Percentiles rank a stretch among this genome's conserved stretches.
phyloP scores from a whole-genome alignment of 1,140 invertebrate genomes.

The Drosophila prosaltans region DNA sequence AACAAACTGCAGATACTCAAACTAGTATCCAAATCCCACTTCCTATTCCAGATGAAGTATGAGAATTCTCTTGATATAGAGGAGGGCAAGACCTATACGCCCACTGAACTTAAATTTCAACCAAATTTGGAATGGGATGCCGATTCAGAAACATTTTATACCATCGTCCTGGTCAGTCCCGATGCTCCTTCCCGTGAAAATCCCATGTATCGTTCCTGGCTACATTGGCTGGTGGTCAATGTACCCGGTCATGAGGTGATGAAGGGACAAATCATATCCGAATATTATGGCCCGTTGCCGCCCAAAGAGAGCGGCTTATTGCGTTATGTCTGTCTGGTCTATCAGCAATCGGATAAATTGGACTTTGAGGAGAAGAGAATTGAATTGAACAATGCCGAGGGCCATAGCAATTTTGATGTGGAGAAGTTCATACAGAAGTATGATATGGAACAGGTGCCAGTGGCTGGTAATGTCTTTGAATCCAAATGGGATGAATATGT shows the following conservation, averaged over 20 bases:
- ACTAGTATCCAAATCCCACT: not conserved
- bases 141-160: slow-evolving; percentile 87
- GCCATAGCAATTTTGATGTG: slow-evolving; percentile 90
- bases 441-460: slow-evolving; percentile 88
- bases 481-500: slow-evolving; percentile 96
- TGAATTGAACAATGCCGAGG: slow-evolving; percentile 87
- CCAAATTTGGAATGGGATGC: slow-evolving; percentile 86
- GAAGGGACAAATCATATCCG: slow-evolving; percentile 89
- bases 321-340: slow-evolving; percentile 94
- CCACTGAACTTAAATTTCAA: slow-evolving; percentile 57
- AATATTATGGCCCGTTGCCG: slow-evolving; percentile 93
- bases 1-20: not conserved
- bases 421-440: slow-evolving; percentile 87
- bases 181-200: slow-evolving; percentile 88
- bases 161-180: slow-evolving; percentile 86
- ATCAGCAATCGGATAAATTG: slow-evolving; percentile 87
- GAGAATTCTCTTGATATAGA: slow-evolving; percentile 55
- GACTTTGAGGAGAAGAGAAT: slow-evolving; percentile 63
- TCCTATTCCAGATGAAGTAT: slow-evolving; percentile 34
- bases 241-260: slow-evolving; percentile 90
- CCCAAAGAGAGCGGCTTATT: slow-evolving; percentile 92
- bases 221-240: slow-evolving; percentile 96
- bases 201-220: slow-evolving; percentile 92
- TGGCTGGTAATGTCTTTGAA: slow-evolving; percentile 94
- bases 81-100: slow-evolving; percentile 60